Base-by-base conservation (phyloP, 2,797 vertebrate species). In the Mormyrus hasselquistii region DNA sequence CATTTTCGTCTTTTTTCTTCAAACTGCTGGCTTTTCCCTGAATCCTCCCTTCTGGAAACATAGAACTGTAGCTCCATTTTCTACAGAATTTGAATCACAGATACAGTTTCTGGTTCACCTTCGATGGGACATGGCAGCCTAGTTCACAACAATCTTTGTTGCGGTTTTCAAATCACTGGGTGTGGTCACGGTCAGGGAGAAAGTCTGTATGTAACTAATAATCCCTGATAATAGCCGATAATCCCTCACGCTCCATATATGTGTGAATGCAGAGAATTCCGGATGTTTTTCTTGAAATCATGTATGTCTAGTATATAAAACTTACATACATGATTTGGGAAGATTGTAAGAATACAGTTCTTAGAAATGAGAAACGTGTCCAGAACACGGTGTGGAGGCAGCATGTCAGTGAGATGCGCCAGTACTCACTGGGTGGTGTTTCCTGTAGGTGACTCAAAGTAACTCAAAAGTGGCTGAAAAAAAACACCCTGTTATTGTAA, bases 401-500 rank as follows among this genome's bases (percentile, higher is more conserved):
- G 53, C 14, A 2, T 29, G 12, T 87, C 6, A 57, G 50, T 57
- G 52, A 29, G 50, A 53, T 1, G 29, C 25, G 3, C 3, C 7
- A 41, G 16, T 8, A 10, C 3, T 34, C 29, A 16, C 16, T 9
- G 19, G 9, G 16, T 65, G 10, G 38, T 1, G 9, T 22, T 65
- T 65, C 41, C 3, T 65, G 14, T 44, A 44, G 57, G 10, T 87
- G 86, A 87, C 41, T 87, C 86, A 87, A 57, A 22, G 16, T 65
- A 47, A 44, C 86, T 65, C 7, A 41, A 87, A 87, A 79, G 73
- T 79, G 38, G 41, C 73, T 44, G 25, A 84, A 85, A 5, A 50
- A 85, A 85, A 12, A 29, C 82, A 87, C 38, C 41, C 57, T 62
- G 41, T 65, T 65, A 62, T 87, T 87, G 86, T 65, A 87, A 62